Evolutionary conservation across 2,797 vertebrate species (phyloP).

Genomic region (Pseudochromis fuscus): DNA sequence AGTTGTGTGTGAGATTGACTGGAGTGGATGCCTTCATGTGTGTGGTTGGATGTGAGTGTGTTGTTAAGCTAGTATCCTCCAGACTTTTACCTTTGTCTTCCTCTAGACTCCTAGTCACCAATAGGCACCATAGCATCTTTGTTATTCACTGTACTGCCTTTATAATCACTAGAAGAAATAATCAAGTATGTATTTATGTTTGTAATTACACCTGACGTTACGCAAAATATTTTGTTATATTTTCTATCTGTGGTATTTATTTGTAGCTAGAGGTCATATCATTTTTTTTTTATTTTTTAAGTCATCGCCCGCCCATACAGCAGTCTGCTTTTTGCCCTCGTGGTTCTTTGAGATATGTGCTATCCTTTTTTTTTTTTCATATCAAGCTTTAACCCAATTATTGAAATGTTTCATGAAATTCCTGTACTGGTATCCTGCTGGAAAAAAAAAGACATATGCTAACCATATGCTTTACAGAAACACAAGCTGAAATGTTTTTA

Average conservation of each 20-base stretch:
- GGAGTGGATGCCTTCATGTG: conserved; percentile 47
- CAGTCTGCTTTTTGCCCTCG: conserved; percentile 29
- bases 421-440: conserved; percentile 72
- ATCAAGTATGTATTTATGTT: conserved; percentile 89
- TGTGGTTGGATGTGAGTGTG: conserved; percentile 51
- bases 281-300: conserved; percentile 62
- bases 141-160: conserved; percentile 79
- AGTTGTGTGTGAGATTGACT: conserved; percentile 15
- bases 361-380: conserved; percentile 54
- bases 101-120: conserved; percentile 64
- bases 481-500: conserved; percentile 74
- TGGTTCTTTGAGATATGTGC: conserved; percentile 60
- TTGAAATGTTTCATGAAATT: conserved; percentile 75
- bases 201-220: conserved; percentile 86
- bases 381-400: conserved; percentile 76
- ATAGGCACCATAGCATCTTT: conserved; percentile 77
- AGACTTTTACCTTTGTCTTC: conserved; percentile 54
- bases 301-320: conserved; percentile 41
- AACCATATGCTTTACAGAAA: conserved; percentile 75
- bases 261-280: conserved; percentile 84
- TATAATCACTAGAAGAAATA: conserved; percentile 85
- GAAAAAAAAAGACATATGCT: conserved; percentile 70
- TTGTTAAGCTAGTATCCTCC: conserved; percentile 56
- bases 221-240: conserved; percentile 84
- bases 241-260: conserved; percentile 90